Evolutionary conservation across 2,113 vertebrate genomes (phyloP).

Genomic region (Gymnocephalus cernua): DNA sequence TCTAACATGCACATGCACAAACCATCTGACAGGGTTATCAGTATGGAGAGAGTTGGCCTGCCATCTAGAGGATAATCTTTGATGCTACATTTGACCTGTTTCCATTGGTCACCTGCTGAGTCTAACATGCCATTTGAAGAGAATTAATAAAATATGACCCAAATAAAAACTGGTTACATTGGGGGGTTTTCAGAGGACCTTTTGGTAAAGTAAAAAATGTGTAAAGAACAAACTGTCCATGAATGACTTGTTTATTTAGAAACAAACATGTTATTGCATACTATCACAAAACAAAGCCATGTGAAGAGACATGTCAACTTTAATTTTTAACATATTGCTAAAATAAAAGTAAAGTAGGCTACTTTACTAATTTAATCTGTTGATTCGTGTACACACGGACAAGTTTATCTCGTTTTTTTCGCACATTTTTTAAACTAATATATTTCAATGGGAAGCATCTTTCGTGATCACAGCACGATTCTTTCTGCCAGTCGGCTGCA

Average conservation of each 20-base stretch:
- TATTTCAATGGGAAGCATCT: too few species aligned
- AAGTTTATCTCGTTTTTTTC: too few species aligned
- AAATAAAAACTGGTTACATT: neutral
- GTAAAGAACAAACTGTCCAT: neutral
- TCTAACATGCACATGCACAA: neutral
- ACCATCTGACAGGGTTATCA: neutral
- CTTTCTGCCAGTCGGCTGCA: too few species aligned
- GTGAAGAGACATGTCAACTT: neutral
- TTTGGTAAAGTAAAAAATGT: neutral
- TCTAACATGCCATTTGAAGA: neutral
- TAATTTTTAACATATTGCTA: neutral
- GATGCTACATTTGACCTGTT: slow-evolving; percentile 54
- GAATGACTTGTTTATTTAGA: neutral
- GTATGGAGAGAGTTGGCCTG: slow-evolving; percentile 28
- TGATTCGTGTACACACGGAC: too few species aligned
- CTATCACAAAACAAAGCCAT: neutral
- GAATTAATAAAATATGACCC: neutral
- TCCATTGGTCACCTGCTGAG: slow-evolving; percentile 5
- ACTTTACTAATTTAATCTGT: too few species aligned
- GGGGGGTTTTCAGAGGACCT: neutral
- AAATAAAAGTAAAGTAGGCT: too few species aligned
- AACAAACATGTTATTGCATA: neutral
- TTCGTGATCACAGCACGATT: too few species aligned
- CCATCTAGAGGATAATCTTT: slow-evolving; percentile 69
- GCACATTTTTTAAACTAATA: too few species aligned